Percentiles rank a stretch among this genome's conserved stretches.
Conservation (phyloP, 2,888 invertebrate genomes). For the Agonopterix arenella region DNA sequence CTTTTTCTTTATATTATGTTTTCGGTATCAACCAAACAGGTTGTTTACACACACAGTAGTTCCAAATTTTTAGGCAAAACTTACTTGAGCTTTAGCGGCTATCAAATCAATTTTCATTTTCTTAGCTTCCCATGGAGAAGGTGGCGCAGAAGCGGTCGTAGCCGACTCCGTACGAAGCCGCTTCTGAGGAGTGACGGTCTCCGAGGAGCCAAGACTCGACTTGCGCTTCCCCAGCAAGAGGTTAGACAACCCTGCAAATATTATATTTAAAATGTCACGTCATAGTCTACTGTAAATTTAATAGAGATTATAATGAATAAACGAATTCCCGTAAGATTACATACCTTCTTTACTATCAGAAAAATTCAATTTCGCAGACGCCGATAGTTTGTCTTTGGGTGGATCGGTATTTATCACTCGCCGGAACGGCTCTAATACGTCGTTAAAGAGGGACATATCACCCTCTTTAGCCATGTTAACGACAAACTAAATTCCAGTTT, state of each 20-base stretch:
- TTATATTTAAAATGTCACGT: too few relatives aligned
- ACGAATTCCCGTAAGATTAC: neutral
- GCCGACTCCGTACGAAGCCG: slow-evolving; percentile 51
- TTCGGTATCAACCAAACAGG: too few relatives aligned
- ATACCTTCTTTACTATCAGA: slow-evolving; percentile 67
- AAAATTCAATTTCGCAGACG: slow-evolving; percentile 62
- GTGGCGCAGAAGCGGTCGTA: slow-evolving; percentile 31
- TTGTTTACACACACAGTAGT: too few relatives aligned
- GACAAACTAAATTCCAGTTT: neutral
- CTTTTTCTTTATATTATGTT: too few relatives aligned
- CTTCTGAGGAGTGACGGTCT: slow-evolving; percentile 50
- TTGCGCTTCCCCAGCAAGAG: slow-evolving; percentile 60
- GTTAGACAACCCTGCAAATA: slow-evolving; percentile 41
- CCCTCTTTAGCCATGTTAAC: slow-evolving; percentile 61
- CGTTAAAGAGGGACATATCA: slow-evolving; percentile 64
- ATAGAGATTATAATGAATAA: too few relatives aligned
- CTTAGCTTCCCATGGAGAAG: slow-evolving; percentile 82
- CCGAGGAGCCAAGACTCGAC: slow-evolving; percentile 39
- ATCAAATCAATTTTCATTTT: slow-evolving; percentile 80
- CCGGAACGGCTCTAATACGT: slow-evolving; percentile 67
- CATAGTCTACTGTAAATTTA: too few relatives aligned
- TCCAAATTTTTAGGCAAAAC: neutral
- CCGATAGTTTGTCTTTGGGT: slow-evolving; percentile 65
- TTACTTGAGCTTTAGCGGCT: slow-evolving; percentile 76
- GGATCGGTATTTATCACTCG: slow-evolving; percentile 65